These are phyloP conservation scores for Porites lobata DNA, from an alignment of 92 coral and sea anemone species.

Conservation along the genomic window DNA sequence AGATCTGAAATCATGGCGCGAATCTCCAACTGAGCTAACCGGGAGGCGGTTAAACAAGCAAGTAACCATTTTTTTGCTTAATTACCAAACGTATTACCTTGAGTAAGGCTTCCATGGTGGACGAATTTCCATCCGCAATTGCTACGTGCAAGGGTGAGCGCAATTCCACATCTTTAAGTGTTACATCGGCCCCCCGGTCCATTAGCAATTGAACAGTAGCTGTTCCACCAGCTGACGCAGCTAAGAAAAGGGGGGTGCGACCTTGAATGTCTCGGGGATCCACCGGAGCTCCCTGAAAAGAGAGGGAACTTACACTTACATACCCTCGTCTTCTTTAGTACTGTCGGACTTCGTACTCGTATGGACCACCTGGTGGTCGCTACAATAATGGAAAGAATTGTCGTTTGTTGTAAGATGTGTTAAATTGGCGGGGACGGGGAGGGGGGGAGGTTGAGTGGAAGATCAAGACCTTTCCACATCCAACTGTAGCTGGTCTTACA, in stretches of 20 bases:
- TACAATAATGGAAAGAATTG: no score
- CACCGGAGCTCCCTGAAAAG: constrained; percentile 73
- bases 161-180: constrained; percentile 82
- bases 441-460: no score
- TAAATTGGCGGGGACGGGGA: no score
- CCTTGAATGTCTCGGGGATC: constrained; percentile 77
- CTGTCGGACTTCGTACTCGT: not conserved
- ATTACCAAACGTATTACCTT: constrained; percentile 57
- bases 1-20: no score
- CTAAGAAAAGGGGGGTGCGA: constrained; percentile 81
- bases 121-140: constrained; percentile 75
- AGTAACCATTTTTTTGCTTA: no score
- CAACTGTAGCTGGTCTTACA: no score
- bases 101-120: constrained; percentile 77
- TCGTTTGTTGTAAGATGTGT: no score
- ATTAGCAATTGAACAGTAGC: constrained; percentile 81
- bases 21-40: no score
- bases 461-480: no score
- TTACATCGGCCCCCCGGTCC: constrained; percentile 82
- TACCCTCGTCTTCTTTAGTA: not conserved
- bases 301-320: not conserved
- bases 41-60: no score
- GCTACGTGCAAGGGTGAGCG: constrained; percentile 89
- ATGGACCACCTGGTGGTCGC: no score
- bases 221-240: constrained; percentile 82